These are phyloP conservation scores for Anagrus nilaparvatae DNA, from an alignment of 1,140 invertebrate species.

Conservation along the genomic window DNA sequence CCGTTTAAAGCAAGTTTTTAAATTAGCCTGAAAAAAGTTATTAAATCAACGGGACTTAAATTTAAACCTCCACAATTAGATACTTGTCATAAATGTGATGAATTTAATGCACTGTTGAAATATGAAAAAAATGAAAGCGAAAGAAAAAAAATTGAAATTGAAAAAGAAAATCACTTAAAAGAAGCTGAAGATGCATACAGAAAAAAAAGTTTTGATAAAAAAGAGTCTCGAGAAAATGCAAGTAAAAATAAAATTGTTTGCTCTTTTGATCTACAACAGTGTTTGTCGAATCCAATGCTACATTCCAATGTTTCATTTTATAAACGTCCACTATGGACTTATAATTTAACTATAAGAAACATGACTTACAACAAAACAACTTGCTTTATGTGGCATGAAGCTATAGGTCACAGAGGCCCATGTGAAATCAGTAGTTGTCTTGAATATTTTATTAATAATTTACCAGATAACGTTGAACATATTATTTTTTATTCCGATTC, in stretches of 20 bases:
- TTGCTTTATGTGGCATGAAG: too few relatives aligned
- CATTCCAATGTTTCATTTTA: constrained; percentile 27
- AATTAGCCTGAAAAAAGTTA: too few relatives aligned
- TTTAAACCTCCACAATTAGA: constrained; percentile 21
- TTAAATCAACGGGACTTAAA: constrained; percentile 15
- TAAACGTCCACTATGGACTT: constrained; percentile 31
- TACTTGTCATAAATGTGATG: constrained; percentile 21
- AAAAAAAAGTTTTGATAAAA: not conserved
- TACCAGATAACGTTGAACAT: constrained; percentile 14
- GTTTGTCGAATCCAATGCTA: constrained; percentile 26
- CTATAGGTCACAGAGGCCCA: too few relatives aligned
- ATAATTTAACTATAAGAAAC: constrained; percentile 32
- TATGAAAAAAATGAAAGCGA: constrained; percentile 8
- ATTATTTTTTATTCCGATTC: too few relatives aligned
- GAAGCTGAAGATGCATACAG: constrained; percentile 1
- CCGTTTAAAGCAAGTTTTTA: too few relatives aligned
- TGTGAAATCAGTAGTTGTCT: constrained; percentile 27
- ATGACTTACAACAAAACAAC: constrained; percentile 14
- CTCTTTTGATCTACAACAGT: constrained; percentile 31
- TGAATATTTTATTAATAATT: constrained; percentile 17
- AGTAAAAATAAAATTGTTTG: constrained; percentile 6
- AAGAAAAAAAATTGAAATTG: constrained; percentile 6
- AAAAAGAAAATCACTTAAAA: constrained; percentile 12
- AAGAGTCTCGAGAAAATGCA: too few relatives aligned
- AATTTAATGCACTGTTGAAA: too few relatives aligned